Percentiles rank a stretch among this genome's conserved stretches.
These are phyloP conservation scores for Pedicia rivosa DNA, from an alignment of 2,888 invertebrate genomes.

Conservation along the genomic window DNA sequence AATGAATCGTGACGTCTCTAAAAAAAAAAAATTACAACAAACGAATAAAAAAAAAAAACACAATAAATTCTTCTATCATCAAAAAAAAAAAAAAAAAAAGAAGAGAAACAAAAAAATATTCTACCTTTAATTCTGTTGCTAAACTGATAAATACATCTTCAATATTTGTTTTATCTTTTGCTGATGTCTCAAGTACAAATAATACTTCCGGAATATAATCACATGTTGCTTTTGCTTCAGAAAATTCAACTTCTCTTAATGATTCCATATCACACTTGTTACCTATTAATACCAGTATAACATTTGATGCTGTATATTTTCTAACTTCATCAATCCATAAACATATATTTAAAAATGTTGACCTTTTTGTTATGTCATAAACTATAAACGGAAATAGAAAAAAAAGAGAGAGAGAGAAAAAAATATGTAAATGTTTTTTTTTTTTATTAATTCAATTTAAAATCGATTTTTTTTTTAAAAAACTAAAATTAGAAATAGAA, in stretches of 20 bases:
- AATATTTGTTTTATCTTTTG: slow-evolving; percentile 81
- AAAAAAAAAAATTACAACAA: slow-evolving; percentile 18
- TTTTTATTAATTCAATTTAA: slow-evolving; percentile 2
- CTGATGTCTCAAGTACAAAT: slow-evolving; percentile 77
- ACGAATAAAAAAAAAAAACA: neutral
- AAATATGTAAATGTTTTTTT: no score
- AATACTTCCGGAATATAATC: slow-evolving; percentile 74
- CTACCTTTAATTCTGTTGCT: slow-evolving; percentile 77
- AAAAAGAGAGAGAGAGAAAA: neutral
- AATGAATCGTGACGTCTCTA: slow-evolving; percentile 58
- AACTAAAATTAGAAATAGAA: slow-evolving; percentile 3
- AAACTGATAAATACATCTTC: slow-evolving; percentile 76
- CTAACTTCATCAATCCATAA: slow-evolving; percentile 95
- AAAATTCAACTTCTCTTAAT: slow-evolving; percentile 67
- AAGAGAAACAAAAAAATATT: no score
- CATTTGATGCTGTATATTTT: slow-evolving; percentile 83
- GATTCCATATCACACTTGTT: slow-evolving; percentile 79
- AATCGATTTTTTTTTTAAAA: slow-evolving; percentile 2
- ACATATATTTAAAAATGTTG: slow-evolving; percentile 79
- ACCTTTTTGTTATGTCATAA: slow-evolving; percentile 87
- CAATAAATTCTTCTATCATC: no score
- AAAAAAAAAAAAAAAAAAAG: no score
- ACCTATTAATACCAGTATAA: slow-evolving; percentile 79
- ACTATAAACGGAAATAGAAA: slow-evolving; percentile 36
- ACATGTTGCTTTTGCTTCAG: slow-evolving; percentile 76